Evolutionary conservation across 1,140 invertebrate species (phyloP), one percentile per base, ranked within the genome.

Genomic region (Bradysia coprophila): DNA sequence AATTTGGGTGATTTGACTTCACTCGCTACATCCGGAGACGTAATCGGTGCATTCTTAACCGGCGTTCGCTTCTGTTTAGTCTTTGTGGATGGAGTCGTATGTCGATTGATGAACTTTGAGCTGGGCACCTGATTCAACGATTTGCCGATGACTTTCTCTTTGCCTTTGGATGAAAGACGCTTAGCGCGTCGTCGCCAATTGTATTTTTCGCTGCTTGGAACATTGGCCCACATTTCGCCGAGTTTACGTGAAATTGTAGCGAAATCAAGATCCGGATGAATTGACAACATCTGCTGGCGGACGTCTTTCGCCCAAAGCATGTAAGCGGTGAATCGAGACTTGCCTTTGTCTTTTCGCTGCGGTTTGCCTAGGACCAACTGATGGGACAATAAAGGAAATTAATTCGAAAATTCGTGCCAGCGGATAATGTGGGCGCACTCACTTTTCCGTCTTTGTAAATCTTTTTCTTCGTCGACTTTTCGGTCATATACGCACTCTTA

Each of bases 271-370:
- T 81, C 73, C 13, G 84, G 82, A 64, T 77, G 70, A 50, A 76
- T 69, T 45, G 72, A 66, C 23, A 78, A 59, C 45, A 86, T 67
- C 46, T 77, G 73, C 49, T 78, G 75, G 37, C 86, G 68, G 23
- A 82, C 72, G 53, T 87, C 81, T 51, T 82, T 79, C 4, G 84
- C 81, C 84, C 86, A 91, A 49, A 91, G 64, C 75, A 86, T 88
- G 60, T 91, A 92, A 1, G 86, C 86, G 2, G 87, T 89, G 43
- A 84, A 79, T 45, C 81, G 66, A 5, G 77, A 72, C 64, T 81
- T 80, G 9, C 67, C 78, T 68, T 84, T 85, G 51, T 84, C 81
- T 52, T 83, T 83, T 24, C 78, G 64, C 41, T 80, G 76, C 13
- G 76, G 70, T 53, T 83, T 85, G 28, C 69, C 68, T 24, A 71